Conservation (phyloP, 2,888 invertebrate genomes). For the Leptopilina drosophilae region DNA sequence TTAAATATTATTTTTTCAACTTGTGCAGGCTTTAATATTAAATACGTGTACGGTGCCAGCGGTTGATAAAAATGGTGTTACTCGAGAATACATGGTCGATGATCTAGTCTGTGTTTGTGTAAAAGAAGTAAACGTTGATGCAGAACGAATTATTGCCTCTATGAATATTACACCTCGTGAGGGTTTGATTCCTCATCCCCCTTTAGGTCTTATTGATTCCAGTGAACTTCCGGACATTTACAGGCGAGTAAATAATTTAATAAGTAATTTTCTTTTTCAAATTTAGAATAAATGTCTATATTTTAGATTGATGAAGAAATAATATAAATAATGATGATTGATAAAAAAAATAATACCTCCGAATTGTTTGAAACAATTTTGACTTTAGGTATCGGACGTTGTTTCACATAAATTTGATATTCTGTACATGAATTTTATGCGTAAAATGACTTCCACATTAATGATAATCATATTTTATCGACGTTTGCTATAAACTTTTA, state of each 20-base stretch:
- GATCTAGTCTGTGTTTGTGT: conserved; percentile 94
- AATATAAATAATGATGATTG: background rate
- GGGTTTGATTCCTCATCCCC: conserved; percentile 84
- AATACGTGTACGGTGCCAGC: conserved; percentile 83
- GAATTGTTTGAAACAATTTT: too few species aligned
- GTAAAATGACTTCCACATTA: too few species aligned
- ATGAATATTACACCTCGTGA: conserved; percentile 89
- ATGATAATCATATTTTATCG: too few species aligned
- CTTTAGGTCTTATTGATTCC: conserved; percentile 89
- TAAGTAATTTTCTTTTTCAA: background rate
- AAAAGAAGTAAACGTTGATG: conserved; percentile 90
- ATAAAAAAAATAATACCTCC: background rate
- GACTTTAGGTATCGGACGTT: too few species aligned
- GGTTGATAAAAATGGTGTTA: conserved; percentile 87
- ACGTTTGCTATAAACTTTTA: too few species aligned
- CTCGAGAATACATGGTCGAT: conserved; percentile 88
- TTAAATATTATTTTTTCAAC: background rate
- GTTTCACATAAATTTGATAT: too few species aligned
- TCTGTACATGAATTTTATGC: too few species aligned
- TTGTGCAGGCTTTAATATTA: conserved; percentile 72
- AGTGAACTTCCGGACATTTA: conserved; percentile 90
- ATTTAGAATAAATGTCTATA: conserved; percentile 29
- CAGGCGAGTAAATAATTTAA: conserved; percentile 82
- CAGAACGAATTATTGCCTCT: conserved; percentile 91
- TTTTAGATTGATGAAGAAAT: background rate